Base-by-base conservation (phyloP, 2,113 vertebrate genomes). In the Camelus bactrianus region DNA sequence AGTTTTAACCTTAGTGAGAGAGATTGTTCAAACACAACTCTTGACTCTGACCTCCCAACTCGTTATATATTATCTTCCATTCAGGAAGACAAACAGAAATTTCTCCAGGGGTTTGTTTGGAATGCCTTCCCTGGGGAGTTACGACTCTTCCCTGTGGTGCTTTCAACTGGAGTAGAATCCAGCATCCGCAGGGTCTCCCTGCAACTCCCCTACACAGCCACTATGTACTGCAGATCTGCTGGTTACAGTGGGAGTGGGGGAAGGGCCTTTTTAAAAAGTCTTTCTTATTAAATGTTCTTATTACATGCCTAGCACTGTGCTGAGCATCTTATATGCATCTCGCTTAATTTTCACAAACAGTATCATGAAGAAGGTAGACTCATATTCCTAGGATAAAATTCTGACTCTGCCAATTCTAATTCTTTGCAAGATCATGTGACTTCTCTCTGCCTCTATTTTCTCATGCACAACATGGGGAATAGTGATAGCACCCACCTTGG, bases 51-150 rank as follows among this genome's bases (percentile, higher is more conserved):
- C 62, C 19, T 86, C 48, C 58, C 32, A 75, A 24, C 20, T 93
- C 75, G 28, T 62, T 62, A 93, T 95, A 92, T 96, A 89, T 82
- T 85, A 70, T 83, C 38, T 35, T 93, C 38, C 46, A 69, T 81
- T 94, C 64, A 46, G 42, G 16, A 90, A 70, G 83, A 92, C 56
- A 92, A 91, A 80, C 32, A 83, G 94, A 80, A 76, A 69, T 81
- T 75, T 96, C 86, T 89, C 46, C 46, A 54, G 83, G 82, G 84
- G 56, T 15, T 58, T 48, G 48, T 90, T 75, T 91, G 84, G n/a
- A 90, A 92, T 83, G 75, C 65, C 48, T 88, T 96, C 73, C 19
- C 46, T 90, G 58, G 64, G 46, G n/a, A 94, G 19, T 24, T 30
- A 48, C 72, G 50, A 76, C n/a, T 87, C 77, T 69, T 54, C 15